phyloP scores from a whole-genome alignment of 2,113 vertebrate species.

The Notarius lentiginosus region DNA sequence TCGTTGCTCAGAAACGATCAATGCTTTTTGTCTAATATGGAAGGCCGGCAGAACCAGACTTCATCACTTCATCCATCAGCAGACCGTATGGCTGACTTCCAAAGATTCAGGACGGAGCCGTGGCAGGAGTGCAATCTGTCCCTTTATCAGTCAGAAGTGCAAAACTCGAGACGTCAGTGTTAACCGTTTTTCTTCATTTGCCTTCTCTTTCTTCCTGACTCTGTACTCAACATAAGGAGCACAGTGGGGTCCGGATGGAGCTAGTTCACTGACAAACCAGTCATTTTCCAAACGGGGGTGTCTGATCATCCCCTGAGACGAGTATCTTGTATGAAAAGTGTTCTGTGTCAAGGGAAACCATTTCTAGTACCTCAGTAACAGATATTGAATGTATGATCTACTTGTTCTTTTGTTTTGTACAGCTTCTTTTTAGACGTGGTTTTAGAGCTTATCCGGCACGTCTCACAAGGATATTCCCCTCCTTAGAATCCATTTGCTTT shows the following conservation, averaged over 20 bases:
- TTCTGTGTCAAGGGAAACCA: conserved; percentile 72
- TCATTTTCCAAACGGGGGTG: conserved; percentile 68
- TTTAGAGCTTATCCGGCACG: conserved; percentile 33
- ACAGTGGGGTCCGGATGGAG: conserved; percentile 12
- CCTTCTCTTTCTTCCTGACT: not conserved
- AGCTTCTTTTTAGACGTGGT: conserved; percentile 72
- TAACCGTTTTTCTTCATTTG: not conserved
- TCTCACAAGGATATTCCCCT: not conserved
- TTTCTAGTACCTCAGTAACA: conserved; percentile 84
- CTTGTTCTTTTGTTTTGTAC: conserved; percentile 71
- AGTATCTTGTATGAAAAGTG: conserved; percentile 68
- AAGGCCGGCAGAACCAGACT: not conserved
- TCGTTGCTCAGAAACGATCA: not conserved
- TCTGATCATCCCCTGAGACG: conserved; percentile 37
- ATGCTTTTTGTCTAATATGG: not conserved
- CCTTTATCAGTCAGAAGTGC: not conserved
- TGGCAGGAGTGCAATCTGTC: not conserved
- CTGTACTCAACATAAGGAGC: not conserved
- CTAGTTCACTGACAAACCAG: conserved; percentile 56
- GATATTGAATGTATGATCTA: conserved; percentile 84
- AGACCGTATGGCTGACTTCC: conserved; percentile 9
- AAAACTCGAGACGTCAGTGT: conserved; percentile 4
- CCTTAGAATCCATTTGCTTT: not conserved
- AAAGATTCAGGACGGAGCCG: conserved; percentile 8
- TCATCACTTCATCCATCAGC: not conserved